Base-by-base conservation (phyloP, 2,888 invertebrate genomes). In the Micoletzkya japonica region DNA sequence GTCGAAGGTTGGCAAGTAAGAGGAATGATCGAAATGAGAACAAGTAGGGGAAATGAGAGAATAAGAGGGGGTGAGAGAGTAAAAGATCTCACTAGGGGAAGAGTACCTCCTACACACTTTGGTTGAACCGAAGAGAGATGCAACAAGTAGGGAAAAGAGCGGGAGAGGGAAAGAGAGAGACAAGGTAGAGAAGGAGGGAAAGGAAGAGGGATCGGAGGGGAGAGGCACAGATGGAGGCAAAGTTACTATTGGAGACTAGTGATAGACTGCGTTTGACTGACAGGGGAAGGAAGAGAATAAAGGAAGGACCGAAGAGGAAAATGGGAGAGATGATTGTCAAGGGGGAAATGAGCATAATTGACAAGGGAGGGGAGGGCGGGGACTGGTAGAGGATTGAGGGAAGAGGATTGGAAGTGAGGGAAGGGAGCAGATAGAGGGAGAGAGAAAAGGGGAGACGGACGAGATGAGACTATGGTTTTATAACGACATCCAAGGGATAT, bases 311-410 rank as follows among this genome's bases (percentile, higher is more conserved):
- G 44, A 44, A 44, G 10, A 14, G 44, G 10, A 44, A 44, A 44
- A 44, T 44, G 44, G 44, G 10, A 10, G 44, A 44, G 44, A 56
- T 56, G 56, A 17, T 56, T 56, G 7, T 20, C 57, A 39, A 68
- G 57, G 44, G 57, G 32, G 56, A 68, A 57, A 57, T 68, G 56
- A 57, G 52, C 60, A 59, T 60, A 30, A 49, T 34, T 71, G 64
- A 64, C 59, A 71, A 71, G 36, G 49, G 52, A n/a, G 10, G 26
- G 52, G 57, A 52, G n/a, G 34, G 66, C 52, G 26, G 28, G n/a
- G 54, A 52, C 64, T 56, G 28, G 54, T 36, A 49, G 63, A 60
- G 63, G 39, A 32, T n/a, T n/a, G n/a, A n/a, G n/a, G n/a, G n/a
- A n/a, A n/a, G n/a, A n/a, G n/a, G n/a, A n/a, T n/a, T n/a, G n/a